Evolutionary conservation across 2,888 invertebrate genomes (phyloP).

Genomic region (Atherix ibis): DNA sequence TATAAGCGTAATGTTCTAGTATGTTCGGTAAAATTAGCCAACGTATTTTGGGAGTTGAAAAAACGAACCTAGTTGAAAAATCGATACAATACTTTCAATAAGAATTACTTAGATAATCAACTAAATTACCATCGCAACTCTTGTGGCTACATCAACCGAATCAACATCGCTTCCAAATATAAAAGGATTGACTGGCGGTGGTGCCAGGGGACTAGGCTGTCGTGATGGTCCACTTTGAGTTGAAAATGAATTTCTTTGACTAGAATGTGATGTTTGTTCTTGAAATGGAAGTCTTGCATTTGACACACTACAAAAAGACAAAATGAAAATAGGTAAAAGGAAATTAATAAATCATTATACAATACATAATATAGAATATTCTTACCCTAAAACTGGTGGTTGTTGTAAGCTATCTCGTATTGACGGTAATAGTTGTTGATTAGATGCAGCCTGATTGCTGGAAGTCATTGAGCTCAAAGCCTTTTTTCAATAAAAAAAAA

Average conservation of each 20-base stretch:
- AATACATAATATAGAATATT: neutral
- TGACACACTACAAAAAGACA: slow-evolving; percentile 19
- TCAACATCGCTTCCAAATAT: slow-evolving; percentile 92
- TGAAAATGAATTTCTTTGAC: slow-evolving; percentile 32
- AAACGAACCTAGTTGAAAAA: slow-evolving; percentile 48
- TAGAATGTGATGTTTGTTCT: slow-evolving; percentile 22
- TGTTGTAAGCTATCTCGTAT: slow-evolving; percentile 46
- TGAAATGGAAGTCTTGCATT: slow-evolving; percentile 25
- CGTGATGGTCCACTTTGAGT: slow-evolving; percentile 33
- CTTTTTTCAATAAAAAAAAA: slow-evolving; percentile 15
- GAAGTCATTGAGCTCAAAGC: slow-evolving; percentile 43
- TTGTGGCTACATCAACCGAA: slow-evolving; percentile 93
- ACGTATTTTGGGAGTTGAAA: slow-evolving; percentile 91
- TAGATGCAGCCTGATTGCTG: slow-evolving; percentile 38
- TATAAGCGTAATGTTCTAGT: slow-evolving; percentile 90
- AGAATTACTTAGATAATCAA: no score
- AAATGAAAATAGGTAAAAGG: no score
- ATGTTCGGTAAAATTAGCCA: slow-evolving; percentile 97
- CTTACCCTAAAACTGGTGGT: slow-evolving; percentile 38
- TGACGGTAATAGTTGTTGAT: slow-evolving; percentile 47
- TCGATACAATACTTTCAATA: no score
- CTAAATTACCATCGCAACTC: slow-evolving; percentile 88
- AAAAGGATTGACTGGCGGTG: slow-evolving; percentile 60
- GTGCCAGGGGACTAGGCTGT: slow-evolving; percentile 38
- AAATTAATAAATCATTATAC: no score